These are phyloP conservation scores for Drosophila greeni DNA, from an alignment of 2,888 invertebrate species.

Conservation along the genomic window DNA sequence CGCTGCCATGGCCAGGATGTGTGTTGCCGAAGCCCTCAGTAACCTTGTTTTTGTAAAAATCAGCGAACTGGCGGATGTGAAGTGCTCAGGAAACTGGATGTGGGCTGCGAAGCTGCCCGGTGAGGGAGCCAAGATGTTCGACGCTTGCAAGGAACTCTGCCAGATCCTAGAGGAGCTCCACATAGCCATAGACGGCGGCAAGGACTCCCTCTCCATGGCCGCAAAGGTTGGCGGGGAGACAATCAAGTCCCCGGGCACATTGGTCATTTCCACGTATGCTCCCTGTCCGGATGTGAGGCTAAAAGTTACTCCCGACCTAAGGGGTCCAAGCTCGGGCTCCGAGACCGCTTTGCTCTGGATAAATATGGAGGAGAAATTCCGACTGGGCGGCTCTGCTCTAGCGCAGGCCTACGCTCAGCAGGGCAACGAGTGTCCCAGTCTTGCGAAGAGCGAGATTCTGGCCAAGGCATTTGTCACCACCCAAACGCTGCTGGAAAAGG, in stretches of 20 bases:
- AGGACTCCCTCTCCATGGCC: slow-evolving; percentile 98
- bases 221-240: slow-evolving; percentile 87
- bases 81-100: slow-evolving; percentile 99
- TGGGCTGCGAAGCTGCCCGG: slow-evolving; percentile 98
- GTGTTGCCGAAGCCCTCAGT: slow-evolving; percentile 95
- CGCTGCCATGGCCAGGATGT: slow-evolving; percentile 93
- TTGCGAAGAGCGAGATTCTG: slow-evolving; percentile 85
- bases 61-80: slow-evolving; percentile 88
- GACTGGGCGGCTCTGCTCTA: slow-evolving; percentile 94
- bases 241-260: slow-evolving; percentile 90
- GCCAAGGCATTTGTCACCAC: slow-evolving; percentile 89
- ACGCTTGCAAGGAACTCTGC: slow-evolving; percentile 94
- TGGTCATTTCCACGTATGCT: slow-evolving; percentile 97
- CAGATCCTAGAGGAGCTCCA: slow-evolving; percentile 88
- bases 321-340: slow-evolving; percentile 81
- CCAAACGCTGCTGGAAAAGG: slow-evolving; percentile 87
- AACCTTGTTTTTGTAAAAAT: slow-evolving; percentile 91
- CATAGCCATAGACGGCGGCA: slow-evolving; percentile 96
- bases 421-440: slow-evolving; percentile 89
- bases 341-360: slow-evolving; percentile 87
- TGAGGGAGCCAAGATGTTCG: slow-evolving; percentile 92
- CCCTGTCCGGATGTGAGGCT: slow-evolving; percentile 94
- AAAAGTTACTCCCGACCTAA: slow-evolving; percentile 94
- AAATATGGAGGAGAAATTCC: slow-evolving; percentile 86
- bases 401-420: slow-evolving; percentile 94